Conservation (phyloP, 2,113 vertebrate genomes). For the Eolophus roseicapilla region DNA sequence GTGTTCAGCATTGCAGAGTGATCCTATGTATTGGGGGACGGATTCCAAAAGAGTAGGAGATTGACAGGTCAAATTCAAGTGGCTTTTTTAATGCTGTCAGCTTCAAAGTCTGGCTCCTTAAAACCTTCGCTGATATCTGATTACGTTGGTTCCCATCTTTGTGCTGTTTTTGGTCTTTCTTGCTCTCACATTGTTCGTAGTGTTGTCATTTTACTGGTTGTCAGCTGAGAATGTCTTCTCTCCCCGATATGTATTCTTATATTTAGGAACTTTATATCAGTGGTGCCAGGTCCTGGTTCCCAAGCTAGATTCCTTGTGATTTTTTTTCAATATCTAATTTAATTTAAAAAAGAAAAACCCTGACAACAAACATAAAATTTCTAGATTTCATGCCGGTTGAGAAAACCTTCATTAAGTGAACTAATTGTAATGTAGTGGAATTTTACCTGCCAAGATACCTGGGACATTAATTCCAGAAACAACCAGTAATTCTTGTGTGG, state of each 20-base stretch:
- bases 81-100: not conserved
- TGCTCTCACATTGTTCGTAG: not conserved
- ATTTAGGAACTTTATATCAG: not conserved
- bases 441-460: not conserved
- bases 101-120: conserved; percentile 8
- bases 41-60: not conserved
- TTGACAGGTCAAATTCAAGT: conserved; percentile 3
- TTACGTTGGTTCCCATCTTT: not conserved
- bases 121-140: conserved; percentile 6
- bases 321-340: not conserved
- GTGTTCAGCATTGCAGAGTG: conserved; percentile 24
- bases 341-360: not conserved
- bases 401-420: not conserved
- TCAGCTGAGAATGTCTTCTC: not conserved
- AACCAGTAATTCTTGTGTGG: not conserved
- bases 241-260: not conserved
- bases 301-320: not conserved
- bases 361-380: not conserved
- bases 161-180: not conserved
- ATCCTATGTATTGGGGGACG: not conserved
- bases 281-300: not conserved
- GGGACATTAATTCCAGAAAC: not conserved
- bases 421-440: not conserved
- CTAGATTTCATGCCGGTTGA: not conserved
- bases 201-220: not conserved